phyloP scores from a whole-genome alignment of 2,888 invertebrate genomes.

The Lasioglossum vierecki region DNA sequence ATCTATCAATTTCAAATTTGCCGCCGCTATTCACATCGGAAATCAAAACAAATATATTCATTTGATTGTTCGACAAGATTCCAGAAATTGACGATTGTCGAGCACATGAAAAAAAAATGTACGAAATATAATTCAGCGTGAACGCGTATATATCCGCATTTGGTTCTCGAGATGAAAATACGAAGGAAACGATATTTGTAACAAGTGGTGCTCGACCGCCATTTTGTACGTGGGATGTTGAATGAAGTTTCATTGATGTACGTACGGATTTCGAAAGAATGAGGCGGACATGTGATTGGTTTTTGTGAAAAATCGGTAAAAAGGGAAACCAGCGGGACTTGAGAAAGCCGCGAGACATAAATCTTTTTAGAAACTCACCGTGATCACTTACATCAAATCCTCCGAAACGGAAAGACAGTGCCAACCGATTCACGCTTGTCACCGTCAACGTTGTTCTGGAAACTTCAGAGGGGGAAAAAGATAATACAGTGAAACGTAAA shows the following conservation, averaged over 20 bases:
- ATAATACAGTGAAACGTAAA: conserved; percentile 43
- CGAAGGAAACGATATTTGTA: conserved; percentile 37
- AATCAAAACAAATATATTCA: conserved; percentile 34
- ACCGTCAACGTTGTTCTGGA: conserved; percentile 51
- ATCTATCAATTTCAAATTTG: conserved; percentile 42
- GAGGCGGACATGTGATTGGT: conserved; percentile 52
- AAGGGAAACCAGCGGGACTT: conserved; percentile 36
- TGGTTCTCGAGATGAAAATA: not conserved
- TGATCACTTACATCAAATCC: conserved; percentile 46
- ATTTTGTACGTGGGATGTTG: conserved; percentile 62
- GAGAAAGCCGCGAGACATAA: conserved; percentile 35
- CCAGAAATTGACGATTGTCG: not conserved
- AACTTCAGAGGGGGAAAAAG: conserved; percentile 40
- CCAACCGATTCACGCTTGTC: conserved; percentile 48
- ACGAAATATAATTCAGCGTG: not conserved
- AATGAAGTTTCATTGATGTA: conserved; percentile 61
- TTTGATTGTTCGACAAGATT: not conserved
- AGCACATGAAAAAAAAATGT: conserved; percentile 15
- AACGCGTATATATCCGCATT: not conserved
- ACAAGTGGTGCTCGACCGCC: conserved; percentile 55
- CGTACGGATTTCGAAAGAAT: conserved; percentile 59
- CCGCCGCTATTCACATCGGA: conserved; percentile 34
- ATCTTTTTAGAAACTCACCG: conserved; percentile 54
- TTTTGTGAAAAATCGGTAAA: conserved; percentile 54
- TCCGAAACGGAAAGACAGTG: conserved; percentile 49